Evolutionary conservation across 2,797 vertebrate species (phyloP).

Genomic region (Heliangelus exortis): DNA sequence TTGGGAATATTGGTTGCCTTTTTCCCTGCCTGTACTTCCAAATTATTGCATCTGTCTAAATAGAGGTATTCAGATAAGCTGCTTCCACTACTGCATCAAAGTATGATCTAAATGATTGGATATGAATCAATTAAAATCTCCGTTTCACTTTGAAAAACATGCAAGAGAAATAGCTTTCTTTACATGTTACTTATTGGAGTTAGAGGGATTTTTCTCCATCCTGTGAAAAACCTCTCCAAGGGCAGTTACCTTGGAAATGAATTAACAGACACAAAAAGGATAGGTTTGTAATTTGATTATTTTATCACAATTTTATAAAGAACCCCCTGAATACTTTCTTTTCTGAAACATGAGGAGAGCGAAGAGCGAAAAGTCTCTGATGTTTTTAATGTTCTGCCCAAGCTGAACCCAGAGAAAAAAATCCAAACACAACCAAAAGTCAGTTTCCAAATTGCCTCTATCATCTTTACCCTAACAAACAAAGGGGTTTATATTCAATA

Average conservation of each 20-base stretch:
- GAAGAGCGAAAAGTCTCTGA: background rate
- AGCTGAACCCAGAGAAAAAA: background rate
- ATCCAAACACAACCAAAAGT: background rate
- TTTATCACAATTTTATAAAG: background rate
- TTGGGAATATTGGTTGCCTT: background rate
- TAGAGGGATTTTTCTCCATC: background rate
- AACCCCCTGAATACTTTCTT: background rate
- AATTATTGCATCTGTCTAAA: constrained; percentile 16
- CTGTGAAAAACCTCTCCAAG: background rate
- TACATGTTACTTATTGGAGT: background rate
- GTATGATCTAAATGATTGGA: background rate
- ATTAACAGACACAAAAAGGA: background rate
- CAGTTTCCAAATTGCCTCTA: background rate
- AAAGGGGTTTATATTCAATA: background rate
- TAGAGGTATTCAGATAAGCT: background rate
- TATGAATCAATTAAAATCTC: constrained; percentile 10
- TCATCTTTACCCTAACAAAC: background rate
- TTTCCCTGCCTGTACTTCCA: background rate
- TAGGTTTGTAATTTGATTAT: background rate
- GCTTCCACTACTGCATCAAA: background rate
- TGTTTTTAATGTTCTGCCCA: background rate
- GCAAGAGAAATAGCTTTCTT: background rate
- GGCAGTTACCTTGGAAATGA: background rate
- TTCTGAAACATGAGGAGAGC: background rate
- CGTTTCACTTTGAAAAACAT: background rate